Evolutionary conservation across 2,888 invertebrate genomes (phyloP), one percentile per base, ranked within the genome.

Genomic region (Aphidius colemani): DNA sequence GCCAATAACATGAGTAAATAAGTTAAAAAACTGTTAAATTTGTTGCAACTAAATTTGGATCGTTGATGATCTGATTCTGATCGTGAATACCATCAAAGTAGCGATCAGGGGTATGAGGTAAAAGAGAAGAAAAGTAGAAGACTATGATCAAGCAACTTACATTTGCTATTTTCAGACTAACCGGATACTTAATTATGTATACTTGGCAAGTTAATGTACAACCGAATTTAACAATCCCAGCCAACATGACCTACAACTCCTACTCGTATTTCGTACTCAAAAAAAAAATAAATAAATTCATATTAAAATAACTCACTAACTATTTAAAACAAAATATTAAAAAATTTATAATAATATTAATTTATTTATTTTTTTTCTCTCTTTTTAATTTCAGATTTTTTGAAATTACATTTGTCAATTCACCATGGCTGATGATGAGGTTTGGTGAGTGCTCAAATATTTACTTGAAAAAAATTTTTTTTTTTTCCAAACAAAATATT

Each of bases 391-490:
- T 5, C 30, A 30, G 30, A 30, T 30, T 30, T 5, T 30, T 30
- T 30, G 30, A 4, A 30, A 4, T 30, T 30, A 30, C 5, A 30
- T 30, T 30, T 5, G 5, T 30, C 5, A 5, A 73, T 73, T 68
- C 87, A 92, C 83, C 86, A 94, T 94, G 94, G 93, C 93, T 88
- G 94, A 94, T 89, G 94, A 94, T 89, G 94, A 94, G 88, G 94
- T 94, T 88, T 93, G 94, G 93, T 94, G 87, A 85, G 92, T 88
- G 85, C 67, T 68, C 57, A 59, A 59, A 7, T 50, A 10, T 13
- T 44, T 18, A 2, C 13, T 1, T 18, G 1, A 18, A 18, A 18
- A 13, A 45, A 49, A 58, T 53, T 49, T n/a, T 39, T 59, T 41
- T 48, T 48, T 56, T 11, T 46, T 2, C 10, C 2, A 51, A 45